Evolutionary conservation across 2,113 vertebrate genomes (phyloP).

Genomic region (Perca schrenkii): DNA sequence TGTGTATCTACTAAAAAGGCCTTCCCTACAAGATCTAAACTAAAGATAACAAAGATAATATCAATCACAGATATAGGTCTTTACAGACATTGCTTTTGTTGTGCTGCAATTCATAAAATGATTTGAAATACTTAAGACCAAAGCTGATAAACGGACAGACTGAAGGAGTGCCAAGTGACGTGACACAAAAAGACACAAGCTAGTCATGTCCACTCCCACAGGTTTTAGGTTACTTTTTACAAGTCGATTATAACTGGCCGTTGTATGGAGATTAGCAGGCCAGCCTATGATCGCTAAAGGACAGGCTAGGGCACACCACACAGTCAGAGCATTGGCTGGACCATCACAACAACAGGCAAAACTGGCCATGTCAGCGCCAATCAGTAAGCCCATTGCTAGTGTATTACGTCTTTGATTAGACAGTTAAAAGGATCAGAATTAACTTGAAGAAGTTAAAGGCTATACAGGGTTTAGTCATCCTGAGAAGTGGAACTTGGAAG

Average conservation of each 20-base stretch:
- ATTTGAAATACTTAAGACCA: not conserved
- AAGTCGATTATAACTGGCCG: slow-evolving; percentile 66
- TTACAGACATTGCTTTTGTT: slow-evolving; percentile 24
- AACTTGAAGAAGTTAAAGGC: slow-evolving; percentile 62
- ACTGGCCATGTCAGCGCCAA: slow-evolving; percentile 23
- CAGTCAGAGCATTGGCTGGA: not conserved
- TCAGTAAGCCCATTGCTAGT: slow-evolving; percentile 64
- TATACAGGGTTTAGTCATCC: slow-evolving; percentile 34
- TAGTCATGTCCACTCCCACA: slow-evolving; percentile 20
- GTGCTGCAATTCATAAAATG: slow-evolving; percentile 32
- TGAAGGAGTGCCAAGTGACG: not conserved
- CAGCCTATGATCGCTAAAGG: slow-evolving; percentile 8
- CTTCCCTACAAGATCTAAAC: slow-evolving; percentile 12
- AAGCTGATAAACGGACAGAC: slow-evolving; percentile 21
- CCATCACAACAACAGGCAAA: slow-evolving; percentile 28
- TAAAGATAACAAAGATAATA: slow-evolving; percentile 11
- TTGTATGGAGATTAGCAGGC: slow-evolving; percentile 50
- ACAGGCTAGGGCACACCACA: slow-evolving; percentile 14
- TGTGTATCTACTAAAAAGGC: slow-evolving; percentile 9
- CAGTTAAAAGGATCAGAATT: slow-evolving; percentile 82
- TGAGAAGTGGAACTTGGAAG: slow-evolving; percentile 35
- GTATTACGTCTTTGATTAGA: slow-evolving; percentile 79
- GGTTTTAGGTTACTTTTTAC: slow-evolving; percentile 46
- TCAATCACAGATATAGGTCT: slow-evolving; percentile 12
- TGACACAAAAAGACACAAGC: not conserved